Conservation (phyloP, 2,113 vertebrate genomes). For the Malurus melanocephalus region DNA sequence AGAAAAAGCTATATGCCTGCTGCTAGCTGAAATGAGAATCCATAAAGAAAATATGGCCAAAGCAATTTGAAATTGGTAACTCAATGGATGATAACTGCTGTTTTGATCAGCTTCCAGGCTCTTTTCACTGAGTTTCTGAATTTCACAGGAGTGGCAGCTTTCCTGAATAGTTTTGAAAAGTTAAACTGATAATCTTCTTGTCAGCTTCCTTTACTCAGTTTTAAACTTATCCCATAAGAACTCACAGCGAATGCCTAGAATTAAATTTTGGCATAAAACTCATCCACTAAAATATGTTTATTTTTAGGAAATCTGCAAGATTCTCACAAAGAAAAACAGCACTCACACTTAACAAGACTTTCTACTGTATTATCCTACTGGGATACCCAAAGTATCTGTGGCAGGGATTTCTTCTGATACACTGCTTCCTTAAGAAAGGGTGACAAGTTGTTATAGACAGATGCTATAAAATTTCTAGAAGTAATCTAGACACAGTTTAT, state of each 20-base stretch:
- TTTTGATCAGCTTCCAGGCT: background rate
- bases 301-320: background rate
- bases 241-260: background rate
- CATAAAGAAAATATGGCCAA: background rate
- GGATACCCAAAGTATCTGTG: background rate
- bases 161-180: background rate
- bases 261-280: background rate
- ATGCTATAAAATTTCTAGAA: background rate
- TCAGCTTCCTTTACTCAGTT: background rate
- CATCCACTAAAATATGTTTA: background rate
- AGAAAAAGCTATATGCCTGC: background rate
- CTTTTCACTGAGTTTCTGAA: background rate
- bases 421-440: background rate
- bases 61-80: background rate
- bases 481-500: background rate
- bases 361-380: background rate
- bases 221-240: background rate
- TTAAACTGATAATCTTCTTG: background rate
- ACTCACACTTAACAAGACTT: background rate
- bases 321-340: background rate
- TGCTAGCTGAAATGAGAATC: background rate
- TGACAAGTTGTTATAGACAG: background rate
- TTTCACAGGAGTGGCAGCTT: background rate
- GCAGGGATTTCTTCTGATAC: background rate
- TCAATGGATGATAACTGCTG: background rate